phyloP scores from a whole-genome alignment of 2,888 invertebrate species.

The Cybosia mesomella region DNA sequence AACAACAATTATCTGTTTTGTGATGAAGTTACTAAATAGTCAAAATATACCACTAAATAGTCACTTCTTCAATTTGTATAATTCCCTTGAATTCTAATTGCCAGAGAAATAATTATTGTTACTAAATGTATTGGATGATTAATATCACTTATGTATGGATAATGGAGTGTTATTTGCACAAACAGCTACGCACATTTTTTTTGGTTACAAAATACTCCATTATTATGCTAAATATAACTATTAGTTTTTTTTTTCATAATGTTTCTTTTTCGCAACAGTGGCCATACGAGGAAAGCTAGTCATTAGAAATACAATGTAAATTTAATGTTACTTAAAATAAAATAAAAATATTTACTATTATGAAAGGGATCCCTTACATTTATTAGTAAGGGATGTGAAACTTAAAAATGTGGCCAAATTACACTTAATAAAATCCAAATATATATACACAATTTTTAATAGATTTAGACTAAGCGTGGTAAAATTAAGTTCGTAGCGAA shows the following conservation, averaged over 20 bases:
- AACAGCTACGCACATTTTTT: background rate
- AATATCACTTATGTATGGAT: background rate
- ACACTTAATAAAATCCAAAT: slow-evolving; percentile 84
- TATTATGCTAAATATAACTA: background rate
- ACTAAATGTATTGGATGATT: background rate
- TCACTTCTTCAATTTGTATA: too few relatives aligned
- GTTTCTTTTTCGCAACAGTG: slow-evolving; percentile 68
- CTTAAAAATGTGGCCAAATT: slow-evolving; percentile 87
- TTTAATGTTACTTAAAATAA: slow-evolving; percentile 72
- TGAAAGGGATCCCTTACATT: slow-evolving; percentile 70
- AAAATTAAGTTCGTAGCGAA: slow-evolving; percentile 46
- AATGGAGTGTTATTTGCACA: background rate
- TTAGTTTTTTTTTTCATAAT: slow-evolving; percentile 23
- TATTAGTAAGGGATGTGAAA: slow-evolving; percentile 79
- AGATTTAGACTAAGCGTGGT: slow-evolving; percentile 60
- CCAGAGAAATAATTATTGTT: background rate
- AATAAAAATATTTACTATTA: slow-evolving; percentile 83
- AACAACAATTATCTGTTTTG: background rate
- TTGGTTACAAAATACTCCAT: slow-evolving; percentile 9
- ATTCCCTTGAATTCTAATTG: background rate
- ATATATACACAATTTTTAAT: slow-evolving; percentile 84
- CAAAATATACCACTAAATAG: background rate
- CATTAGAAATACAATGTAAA: slow-evolving; percentile 85
- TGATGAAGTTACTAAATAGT: background rate
- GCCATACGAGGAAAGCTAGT: slow-evolving; percentile 86